Percentiles rank a stretch among this genome's conserved stretches.
Evolutionary conservation across 2,888 invertebrate species (phyloP).

Genomic region (Cremastinae sp.): DNA sequence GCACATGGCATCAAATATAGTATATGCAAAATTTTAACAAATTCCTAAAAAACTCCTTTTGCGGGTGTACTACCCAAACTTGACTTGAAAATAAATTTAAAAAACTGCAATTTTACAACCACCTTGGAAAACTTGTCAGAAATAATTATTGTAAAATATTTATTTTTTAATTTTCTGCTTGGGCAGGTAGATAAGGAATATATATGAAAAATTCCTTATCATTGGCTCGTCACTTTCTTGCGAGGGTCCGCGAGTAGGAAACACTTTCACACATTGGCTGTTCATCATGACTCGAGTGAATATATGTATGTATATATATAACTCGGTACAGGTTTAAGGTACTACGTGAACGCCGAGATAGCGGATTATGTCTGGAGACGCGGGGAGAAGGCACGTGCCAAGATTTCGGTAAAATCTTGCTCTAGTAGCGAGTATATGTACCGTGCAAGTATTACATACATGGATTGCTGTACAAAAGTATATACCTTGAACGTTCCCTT

Average conservation of each 20-base stretch:
- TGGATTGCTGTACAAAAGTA: neutral
- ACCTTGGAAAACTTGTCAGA: too few relatives aligned
- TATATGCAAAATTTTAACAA: too few relatives aligned
- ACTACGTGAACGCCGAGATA: slow-evolving; percentile 9
- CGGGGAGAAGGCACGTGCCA: slow-evolving; percentile 50
- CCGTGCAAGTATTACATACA: neutral
- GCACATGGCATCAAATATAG: too few relatives aligned
- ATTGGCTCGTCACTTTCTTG: slow-evolving; percentile 5
- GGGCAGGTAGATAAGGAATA: too few relatives aligned
- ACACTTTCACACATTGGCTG: slow-evolving; percentile 41
- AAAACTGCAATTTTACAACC: too few relatives aligned
- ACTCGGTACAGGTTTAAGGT: neutral
- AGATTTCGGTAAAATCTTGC: slow-evolving; percentile 44
- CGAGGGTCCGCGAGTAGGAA: slow-evolving; percentile 9
- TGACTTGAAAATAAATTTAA: too few relatives aligned
- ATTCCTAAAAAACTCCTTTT: too few relatives aligned
- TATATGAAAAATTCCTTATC: slow-evolving; percentile 8
- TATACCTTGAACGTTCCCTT: neutral
- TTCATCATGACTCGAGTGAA: slow-evolving; percentile 30
- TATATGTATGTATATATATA: neutral
- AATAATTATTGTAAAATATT: too few relatives aligned
- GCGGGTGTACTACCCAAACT: too few relatives aligned
- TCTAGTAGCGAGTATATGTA: slow-evolving; percentile 6
- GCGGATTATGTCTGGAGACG: slow-evolving; percentile 26
- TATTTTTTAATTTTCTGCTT: too few relatives aligned